Conservation (phyloP, 2,888 invertebrate genomes). For the Acronicta alni region DNA sequence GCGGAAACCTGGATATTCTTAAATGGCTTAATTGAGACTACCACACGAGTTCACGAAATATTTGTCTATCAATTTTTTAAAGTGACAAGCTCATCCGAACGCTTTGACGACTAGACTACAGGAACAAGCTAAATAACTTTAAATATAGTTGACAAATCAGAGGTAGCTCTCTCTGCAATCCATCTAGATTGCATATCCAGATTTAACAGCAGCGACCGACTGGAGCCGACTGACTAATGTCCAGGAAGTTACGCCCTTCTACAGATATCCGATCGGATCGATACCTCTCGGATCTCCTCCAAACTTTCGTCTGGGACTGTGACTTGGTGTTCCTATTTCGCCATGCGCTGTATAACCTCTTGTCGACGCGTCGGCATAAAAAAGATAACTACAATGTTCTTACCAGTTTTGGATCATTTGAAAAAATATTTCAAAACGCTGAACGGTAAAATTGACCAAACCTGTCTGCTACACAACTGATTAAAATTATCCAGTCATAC, state of each 20-base stretch:
- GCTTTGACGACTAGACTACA: too few relatives aligned
- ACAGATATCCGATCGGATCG: constrained; percentile 44
- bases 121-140: too few relatives aligned
- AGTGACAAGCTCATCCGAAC: too few relatives aligned
- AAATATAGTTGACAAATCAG: too few relatives aligned
- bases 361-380: constrained; percentile 4
- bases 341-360: background rate
- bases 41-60: too few relatives aligned
- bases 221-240: constrained; percentile 49
- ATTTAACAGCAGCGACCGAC: constrained; percentile 20
- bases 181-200: constrained; percentile 1
- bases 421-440: background rate
- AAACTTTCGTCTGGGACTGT: constrained; percentile 22
- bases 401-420: background rate
- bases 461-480: too few relatives aligned
- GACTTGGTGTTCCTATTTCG: background rate
- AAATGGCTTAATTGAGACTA: too few relatives aligned
- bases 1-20: too few relatives aligned
- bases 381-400: background rate
- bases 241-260: constrained; percentile 35
- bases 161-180: background rate
- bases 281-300: constrained; percentile 26
- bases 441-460: background rate
- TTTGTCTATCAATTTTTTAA: background rate
- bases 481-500: too few relatives aligned